These are phyloP conservation scores for Cenopis cana DNA, from an alignment of 2,888 invertebrate species.

Conservation along the genomic window DNA sequence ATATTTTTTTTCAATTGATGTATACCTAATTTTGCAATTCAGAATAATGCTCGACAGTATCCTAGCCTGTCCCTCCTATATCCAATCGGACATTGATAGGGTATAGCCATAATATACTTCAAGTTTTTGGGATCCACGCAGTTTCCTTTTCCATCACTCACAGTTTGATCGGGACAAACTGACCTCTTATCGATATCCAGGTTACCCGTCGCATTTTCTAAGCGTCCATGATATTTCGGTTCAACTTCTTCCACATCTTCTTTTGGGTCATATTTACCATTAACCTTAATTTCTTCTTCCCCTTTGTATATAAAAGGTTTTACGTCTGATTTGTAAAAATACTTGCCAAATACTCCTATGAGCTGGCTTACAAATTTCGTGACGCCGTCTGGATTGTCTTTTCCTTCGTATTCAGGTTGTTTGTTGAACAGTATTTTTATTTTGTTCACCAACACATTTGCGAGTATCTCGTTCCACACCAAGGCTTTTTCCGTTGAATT, in stretches of 20 bases:
- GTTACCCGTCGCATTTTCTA: conserved; percentile 44
- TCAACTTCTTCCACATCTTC: conserved; percentile 72
- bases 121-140: conserved; percentile 57
- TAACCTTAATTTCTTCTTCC: conserved; percentile 49
- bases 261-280: conserved; percentile 57
- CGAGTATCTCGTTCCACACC: conserved; percentile 74
- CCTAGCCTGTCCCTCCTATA: conserved; percentile 69
- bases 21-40: conserved; percentile 35
- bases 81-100: conserved; percentile 70
- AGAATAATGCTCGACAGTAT: conserved; percentile 63
- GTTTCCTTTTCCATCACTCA: conserved; percentile 58
- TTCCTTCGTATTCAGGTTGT: conserved; percentile 50
- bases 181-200: conserved; percentile 13
- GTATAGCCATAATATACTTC: conserved; percentile 67
- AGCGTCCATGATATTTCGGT: conserved; percentile 63
- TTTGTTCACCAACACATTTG: conserved; percentile 70
- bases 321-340: conserved; percentile 58
- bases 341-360: conserved; percentile 64
- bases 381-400: conserved; percentile 51
- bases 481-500: conserved; percentile 56
- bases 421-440: conserved; percentile 65
- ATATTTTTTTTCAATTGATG: neutral
- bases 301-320: conserved; percentile 15
- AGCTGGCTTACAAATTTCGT: conserved; percentile 62
- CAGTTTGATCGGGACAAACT: conserved; percentile 60